A percentile compares a stretch with the other conserved stretches of the same genome.
Evolutionary conservation across 2,888 invertebrate genomes (phyloP).

Genomic region (Dicycla oo): DNA sequence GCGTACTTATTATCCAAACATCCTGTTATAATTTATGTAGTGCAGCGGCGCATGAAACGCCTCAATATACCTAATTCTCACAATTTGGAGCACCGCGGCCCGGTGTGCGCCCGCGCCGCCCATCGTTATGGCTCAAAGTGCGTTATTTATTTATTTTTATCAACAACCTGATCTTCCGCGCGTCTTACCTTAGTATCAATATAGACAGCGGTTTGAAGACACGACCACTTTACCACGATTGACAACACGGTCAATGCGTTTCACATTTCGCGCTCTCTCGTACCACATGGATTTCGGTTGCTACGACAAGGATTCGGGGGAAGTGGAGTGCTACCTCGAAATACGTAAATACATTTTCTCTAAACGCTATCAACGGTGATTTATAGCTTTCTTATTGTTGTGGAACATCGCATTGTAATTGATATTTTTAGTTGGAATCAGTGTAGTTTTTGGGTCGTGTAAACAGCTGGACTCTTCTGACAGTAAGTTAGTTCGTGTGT

Average conservation of each 20-base stretch:
- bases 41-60: slow-evolving; percentile 72
- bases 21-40: slow-evolving; percentile 79
- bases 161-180: slow-evolving; percentile 80
- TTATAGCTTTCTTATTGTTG: slow-evolving; percentile 84
- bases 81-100: slow-evolving; percentile 83
- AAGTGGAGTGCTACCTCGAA: slow-evolving; percentile 93
- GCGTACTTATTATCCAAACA: slow-evolving; percentile 82
- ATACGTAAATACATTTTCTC: slow-evolving; percentile 91
- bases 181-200: slow-evolving; percentile 83
- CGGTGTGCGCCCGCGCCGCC: slow-evolving; percentile 81
- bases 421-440: slow-evolving; percentile 89
- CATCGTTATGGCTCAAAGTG: slow-evolving; percentile 86
- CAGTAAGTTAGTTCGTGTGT: slow-evolving; percentile 84
- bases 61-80: slow-evolving; percentile 78
- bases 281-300: slow-evolving; percentile 91
- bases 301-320: slow-evolving; percentile 92
- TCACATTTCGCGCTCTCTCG: slow-evolving; percentile 71
- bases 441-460: slow-evolving; percentile 88
- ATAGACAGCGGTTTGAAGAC: slow-evolving; percentile 85
- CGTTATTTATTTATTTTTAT: slow-evolving; percentile 88
- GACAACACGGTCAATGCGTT: slow-evolving; percentile 79
- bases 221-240: slow-evolving; percentile 78
- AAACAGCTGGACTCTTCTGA: slow-evolving; percentile 86
- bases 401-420: slow-evolving; percentile 87
- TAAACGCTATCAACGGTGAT: slow-evolving; percentile 81